These are phyloP conservation scores for Lophius americanus DNA, from an alignment of 2,797 vertebrate species.

Conservation along the genomic window DNA sequence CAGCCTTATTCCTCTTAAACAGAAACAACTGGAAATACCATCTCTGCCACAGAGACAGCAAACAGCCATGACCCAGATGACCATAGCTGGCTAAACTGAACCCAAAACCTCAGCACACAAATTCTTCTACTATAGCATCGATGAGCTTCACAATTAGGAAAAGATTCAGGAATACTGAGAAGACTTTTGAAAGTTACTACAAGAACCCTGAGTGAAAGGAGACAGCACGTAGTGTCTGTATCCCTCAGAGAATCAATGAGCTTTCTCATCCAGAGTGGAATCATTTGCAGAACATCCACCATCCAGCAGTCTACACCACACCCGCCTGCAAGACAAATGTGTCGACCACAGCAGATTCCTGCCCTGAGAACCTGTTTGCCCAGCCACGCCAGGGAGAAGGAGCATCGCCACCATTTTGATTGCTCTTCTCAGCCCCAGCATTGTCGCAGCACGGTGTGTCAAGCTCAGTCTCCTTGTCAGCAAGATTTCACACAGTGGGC, in stretches of 20 bases:
- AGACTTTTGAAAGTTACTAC: constrained; percentile 54
- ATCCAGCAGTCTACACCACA: constrained; percentile 43
- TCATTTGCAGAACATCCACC: constrained; percentile 57
- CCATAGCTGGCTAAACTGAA: constrained; percentile 14
- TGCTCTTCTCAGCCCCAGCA: constrained; percentile 79
- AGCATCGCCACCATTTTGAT: constrained; percentile 87
- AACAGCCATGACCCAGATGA: constrained; percentile 28
- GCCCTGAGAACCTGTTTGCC: constrained; percentile 81
- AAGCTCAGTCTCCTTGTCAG: constrained; percentile 84
- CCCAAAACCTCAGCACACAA: constrained; percentile 28
- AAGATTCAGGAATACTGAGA: neutral
- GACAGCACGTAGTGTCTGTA: neutral
- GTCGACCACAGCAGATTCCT: constrained; percentile 70
- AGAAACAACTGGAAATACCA: constrained; percentile 12
- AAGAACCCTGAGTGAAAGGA: constrained; percentile 35
- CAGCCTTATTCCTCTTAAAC: constrained; percentile 2
- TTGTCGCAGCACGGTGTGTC: constrained; percentile 84
- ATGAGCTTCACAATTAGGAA: constrained; percentile 15
- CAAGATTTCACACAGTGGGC: constrained; percentile 85
- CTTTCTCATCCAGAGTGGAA: constrained; percentile 21
- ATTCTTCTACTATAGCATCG: constrained; percentile 16
- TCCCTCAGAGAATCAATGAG: constrained; percentile 3
- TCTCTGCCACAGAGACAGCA: constrained; percentile 13
- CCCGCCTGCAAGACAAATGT: constrained; percentile 56
- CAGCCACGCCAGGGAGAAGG: constrained; percentile 78